Evolutionary conservation across 1,140 invertebrate genomes (phyloP), one percentile per base, ranked within the genome.

Genomic region (Gryon sp.): DNA sequence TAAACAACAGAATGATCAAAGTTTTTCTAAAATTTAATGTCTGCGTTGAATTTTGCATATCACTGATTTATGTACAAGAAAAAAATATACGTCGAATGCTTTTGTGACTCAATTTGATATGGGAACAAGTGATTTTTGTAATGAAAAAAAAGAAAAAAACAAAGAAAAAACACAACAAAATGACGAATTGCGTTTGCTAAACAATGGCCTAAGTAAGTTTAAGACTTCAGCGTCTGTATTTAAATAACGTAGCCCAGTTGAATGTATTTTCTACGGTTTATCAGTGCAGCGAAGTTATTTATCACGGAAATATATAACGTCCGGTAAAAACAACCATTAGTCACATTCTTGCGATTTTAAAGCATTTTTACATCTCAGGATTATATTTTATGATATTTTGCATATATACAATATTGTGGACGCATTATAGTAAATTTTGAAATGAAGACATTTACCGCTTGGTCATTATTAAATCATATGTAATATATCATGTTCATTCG

Each of bases 351-450:
- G 63, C 57, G 38, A 73, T 65, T 65, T 65, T 26, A 34, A 70
- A 65, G 76, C 76, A 78, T 75, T 74, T 78, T 70, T 78, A 78
- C 46, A 55, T 74, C 76, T 78, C 76, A 78, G 76, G 60, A 75
- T 75, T 78, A 60, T 72, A 77, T 68, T 72, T 68, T 72, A 77
- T 55, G 24, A 62, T 77, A 53, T 68, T 68, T 72, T 62, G 73
- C 73, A 66, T 60, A 55, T 57, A 52, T 28, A 26, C 45, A 15
- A n/a, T n/a, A n/a, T n/a, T 60, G 26, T 18, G 14, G 32, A 32
- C 32, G 24, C 34, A 38, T 40, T 9, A 18, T 34, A 57, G 36
- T 55, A 18, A 68, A 60, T 45, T 70, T 34, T 12, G 11, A 7
- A 36, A 30, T 46, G 20, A 11, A 50, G 12, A 40, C 20, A 53